A percentile compares a stretch with the other conserved stretches of the same genome.
These are phyloP conservation scores for Siniperca chuatsi DNA, from an alignment of 2,113 vertebrate species.

Conservation along the genomic window DNA sequence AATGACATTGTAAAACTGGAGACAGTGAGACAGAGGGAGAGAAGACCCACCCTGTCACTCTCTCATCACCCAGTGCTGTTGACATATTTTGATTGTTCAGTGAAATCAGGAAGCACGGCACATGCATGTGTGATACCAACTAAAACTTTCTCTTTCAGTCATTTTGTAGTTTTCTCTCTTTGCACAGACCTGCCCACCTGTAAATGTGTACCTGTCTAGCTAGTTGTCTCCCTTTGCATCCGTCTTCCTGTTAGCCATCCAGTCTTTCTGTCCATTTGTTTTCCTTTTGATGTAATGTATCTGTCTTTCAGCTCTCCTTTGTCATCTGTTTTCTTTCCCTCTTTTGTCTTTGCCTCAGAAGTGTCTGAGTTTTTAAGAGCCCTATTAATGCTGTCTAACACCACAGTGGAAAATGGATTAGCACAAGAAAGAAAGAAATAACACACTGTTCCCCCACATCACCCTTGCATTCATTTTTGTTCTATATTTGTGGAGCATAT, in stretches of 20 bases:
- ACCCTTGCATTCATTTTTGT: constrained; percentile 12
- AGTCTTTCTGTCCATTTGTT: constrained; percentile 6
- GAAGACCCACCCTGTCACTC: constrained; percentile 63
- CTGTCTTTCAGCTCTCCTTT: constrained; percentile 19
- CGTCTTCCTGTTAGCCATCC: background rate
- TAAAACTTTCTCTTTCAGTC: background rate
- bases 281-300: constrained; percentile 20
- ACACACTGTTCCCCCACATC: constrained; percentile 3
- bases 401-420: constrained; percentile 57
- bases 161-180: background rate
- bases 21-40: constrained; percentile 47
- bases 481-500: background rate
- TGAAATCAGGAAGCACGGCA: constrained; percentile 17
- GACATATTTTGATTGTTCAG: constrained; percentile 46
- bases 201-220: background rate
- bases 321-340: constrained; percentile 51
- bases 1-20: constrained; percentile 79
- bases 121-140: background rate
- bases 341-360: constrained; percentile 31
- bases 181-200: constrained; percentile 16
- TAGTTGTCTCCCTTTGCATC: background rate
- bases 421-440: constrained; percentile 9
- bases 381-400: constrained; percentile 63
- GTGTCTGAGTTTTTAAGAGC: constrained; percentile 65
- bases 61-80: constrained; percentile 38